Conservation (phyloP, 92 coral and sea anemone genomes). For the Parazoanthus swiftii region DNA sequence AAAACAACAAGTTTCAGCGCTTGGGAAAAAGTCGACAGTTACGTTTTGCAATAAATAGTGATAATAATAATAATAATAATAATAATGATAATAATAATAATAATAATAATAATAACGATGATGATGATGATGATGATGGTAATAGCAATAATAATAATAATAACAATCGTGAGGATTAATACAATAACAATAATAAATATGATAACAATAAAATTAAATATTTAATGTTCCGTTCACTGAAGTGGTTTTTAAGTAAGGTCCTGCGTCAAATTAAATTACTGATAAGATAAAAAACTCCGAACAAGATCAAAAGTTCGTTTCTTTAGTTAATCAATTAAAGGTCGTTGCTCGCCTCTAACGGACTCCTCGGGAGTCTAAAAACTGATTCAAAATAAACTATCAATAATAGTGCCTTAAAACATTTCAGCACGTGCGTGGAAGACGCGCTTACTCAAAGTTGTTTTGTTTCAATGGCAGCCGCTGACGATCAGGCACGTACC, state of each 20-base stretch:
- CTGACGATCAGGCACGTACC: no score
- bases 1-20: neutral
- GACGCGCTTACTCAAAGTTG: no score
- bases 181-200: conserved; percentile 5
- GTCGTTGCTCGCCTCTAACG: no score
- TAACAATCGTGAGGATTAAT: neutral
- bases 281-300: no score
- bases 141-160: conserved; percentile 14
- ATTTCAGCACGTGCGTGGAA: no score
- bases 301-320: no score
- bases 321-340: no score
- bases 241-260: neutral
- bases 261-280: neutral
- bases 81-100: neutral
- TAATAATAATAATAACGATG: neutral
- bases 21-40: no score
- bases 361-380: no score
- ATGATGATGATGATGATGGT: conserved; percentile 15
- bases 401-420: no score
- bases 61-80: neutral
- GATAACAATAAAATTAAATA: neutral
- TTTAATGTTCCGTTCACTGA: neutral
- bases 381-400: no score
- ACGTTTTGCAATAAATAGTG: neutral
- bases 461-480: no score